Evolutionary conservation across 92 coral and sea anemone genomes (phyloP).

Genomic region (Heliopora coerulea): DNA sequence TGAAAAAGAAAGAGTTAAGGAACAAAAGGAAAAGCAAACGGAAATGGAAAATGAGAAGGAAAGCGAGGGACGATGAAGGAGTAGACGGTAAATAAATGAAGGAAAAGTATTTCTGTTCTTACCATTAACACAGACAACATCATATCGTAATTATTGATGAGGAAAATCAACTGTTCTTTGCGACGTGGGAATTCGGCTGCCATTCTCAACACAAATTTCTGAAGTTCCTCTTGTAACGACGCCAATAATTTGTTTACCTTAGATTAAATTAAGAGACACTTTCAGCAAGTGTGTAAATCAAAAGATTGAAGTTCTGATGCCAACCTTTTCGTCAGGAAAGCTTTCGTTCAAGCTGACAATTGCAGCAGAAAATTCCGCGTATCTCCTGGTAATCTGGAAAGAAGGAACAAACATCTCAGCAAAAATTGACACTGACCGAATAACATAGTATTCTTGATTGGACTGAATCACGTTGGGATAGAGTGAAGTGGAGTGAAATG

Average conservation of each 20-base stretch:
- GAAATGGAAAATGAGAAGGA: neutral
- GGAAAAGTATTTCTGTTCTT: constrained; percentile 12
- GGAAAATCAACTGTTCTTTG: constrained; percentile 92
- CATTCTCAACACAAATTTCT: constrained; percentile 90
- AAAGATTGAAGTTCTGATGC: neutral
- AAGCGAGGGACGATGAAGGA: neutral
- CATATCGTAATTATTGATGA: constrained; percentile 97
- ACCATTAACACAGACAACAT: constrained; percentile 98
- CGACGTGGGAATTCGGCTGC: constrained; percentile 98
- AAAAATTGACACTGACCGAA: too few relatives aligned
- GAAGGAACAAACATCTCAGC: too few relatives aligned
- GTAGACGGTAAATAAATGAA: neutral
- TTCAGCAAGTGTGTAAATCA: neutral
- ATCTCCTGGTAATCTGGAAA: constrained; percentile 90
- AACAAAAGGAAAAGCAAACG: neutral
- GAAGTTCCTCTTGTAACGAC: constrained; percentile 84
- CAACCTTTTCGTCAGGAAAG: constrained; percentile 97
- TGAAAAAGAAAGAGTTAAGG: neutral
- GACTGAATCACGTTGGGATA: too few relatives aligned
- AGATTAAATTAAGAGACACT: neutral
- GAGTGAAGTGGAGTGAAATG: too few relatives aligned
- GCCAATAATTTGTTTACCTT: constrained; percentile 95
- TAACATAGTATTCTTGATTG: too few relatives aligned
- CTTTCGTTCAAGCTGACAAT: constrained; percentile 97
- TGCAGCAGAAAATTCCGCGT: constrained; percentile 98